Percentiles rank a stretch among this genome's conserved stretches.
Conservation (phyloP, 2,113 vertebrate genomes). For the Cricetomys ansorgei region DNA sequence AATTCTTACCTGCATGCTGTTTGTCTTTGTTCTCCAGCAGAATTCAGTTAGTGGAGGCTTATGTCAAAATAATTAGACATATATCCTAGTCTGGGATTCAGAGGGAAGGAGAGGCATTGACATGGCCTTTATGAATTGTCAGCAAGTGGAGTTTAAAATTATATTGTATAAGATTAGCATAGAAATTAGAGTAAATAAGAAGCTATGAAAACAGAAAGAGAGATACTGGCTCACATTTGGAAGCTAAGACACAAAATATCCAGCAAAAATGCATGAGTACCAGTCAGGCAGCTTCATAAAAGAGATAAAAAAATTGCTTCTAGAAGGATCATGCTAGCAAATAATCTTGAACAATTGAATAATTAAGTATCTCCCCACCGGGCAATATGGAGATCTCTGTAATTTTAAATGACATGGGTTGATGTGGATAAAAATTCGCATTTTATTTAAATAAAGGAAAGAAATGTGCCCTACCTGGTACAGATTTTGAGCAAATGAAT, state of each 20-base stretch:
- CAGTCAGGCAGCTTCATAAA: not conserved
- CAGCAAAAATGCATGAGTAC: not conserved
- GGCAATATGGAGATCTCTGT: not conserved
- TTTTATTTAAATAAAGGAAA: not conserved
- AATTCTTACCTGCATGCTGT: not conserved
- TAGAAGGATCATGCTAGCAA: not conserved
- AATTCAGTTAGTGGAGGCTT: not conserved
- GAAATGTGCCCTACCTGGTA: not conserved
- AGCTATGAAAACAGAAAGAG: not conserved
- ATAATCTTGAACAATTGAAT: not conserved
- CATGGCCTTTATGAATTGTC: not conserved
- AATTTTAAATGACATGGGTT: not conserved
- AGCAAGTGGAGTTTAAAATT: not conserved
- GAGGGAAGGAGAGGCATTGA: not conserved
- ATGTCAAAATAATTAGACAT: not conserved
- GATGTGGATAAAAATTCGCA: not conserved
- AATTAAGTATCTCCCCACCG: not conserved
- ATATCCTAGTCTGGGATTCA: not conserved
- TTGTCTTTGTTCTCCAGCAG: not conserved
- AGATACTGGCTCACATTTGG: not conserved
- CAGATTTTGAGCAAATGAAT: not conserved
- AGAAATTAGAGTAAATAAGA: not conserved
- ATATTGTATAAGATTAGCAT: not conserved
- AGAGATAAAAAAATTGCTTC: not conserved
- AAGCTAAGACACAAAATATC: not conserved